A percentile compares a stretch with the other conserved stretches of the same genome.
Conservation (phyloP, 2,888 invertebrate genomes). For the Latheticus oryzae region DNA sequence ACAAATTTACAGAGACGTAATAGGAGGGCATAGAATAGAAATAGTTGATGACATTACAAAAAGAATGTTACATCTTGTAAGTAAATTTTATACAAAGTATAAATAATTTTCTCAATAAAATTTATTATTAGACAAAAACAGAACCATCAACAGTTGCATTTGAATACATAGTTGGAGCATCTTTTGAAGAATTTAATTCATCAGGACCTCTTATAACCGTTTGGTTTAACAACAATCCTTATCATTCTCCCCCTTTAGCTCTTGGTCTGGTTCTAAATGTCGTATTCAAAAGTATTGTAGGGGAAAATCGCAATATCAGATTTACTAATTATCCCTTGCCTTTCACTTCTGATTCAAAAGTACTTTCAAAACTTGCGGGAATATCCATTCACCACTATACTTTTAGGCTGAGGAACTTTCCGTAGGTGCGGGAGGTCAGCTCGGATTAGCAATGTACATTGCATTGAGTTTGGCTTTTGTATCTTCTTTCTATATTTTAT, state of each 20-base stretch:
- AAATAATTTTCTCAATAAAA: too few relatives aligned
- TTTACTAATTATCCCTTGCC: conserved; percentile 77
- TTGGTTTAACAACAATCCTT: conserved; percentile 82
- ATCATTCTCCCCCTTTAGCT: conserved; percentile 76
- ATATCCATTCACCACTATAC: not conserved
- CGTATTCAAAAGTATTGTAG: conserved; percentile 64
- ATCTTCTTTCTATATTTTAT: conserved; percentile 70
- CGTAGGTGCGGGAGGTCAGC: too few relatives aligned
- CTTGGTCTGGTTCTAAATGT: conserved; percentile 74
- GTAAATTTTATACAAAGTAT: too few relatives aligned
- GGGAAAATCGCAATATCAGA: conserved; percentile 36
- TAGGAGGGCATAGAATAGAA: not conserved
- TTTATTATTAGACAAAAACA: too few relatives aligned
- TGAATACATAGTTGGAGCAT: not conserved
- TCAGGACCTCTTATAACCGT: too few relatives aligned
- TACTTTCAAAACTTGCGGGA: conserved; percentile 61
- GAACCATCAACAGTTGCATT: too few relatives aligned
- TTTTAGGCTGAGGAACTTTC: too few relatives aligned
- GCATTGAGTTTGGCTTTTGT: conserved; percentile 69
- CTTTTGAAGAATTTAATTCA: too few relatives aligned
- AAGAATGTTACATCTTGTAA: too few relatives aligned
- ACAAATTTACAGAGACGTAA: not conserved
- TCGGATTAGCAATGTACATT: conserved; percentile 53
- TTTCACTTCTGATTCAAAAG: conserved; percentile 68
- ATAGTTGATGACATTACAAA: not conserved